A percentile compares a stretch with the other conserved stretches of the same genome.
Conservation (phyloP, 2,113 vertebrate species). For the Montifringilla adamsi region DNA sequence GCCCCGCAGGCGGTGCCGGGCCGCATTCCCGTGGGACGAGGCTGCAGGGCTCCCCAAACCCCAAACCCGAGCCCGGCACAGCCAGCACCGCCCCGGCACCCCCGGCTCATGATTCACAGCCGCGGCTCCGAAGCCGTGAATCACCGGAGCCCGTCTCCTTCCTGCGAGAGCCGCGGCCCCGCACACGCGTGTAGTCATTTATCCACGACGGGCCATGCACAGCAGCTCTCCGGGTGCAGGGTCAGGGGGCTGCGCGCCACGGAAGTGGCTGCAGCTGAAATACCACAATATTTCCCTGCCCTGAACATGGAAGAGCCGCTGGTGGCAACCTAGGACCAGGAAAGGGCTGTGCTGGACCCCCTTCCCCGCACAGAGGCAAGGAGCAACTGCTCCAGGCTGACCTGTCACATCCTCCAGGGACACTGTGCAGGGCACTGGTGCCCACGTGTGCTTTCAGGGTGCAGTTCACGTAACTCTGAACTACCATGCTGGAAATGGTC, state of each 20-base stretch:
- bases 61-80: rapidly evolving
- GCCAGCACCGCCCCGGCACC: not conserved
- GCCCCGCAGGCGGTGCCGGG: not conserved
- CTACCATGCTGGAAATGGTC: not conserved
- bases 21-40: not conserved
- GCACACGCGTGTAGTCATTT: not conserved
- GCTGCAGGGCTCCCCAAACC: not conserved
- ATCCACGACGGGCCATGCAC: not conserved
- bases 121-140: conserved; percentile 62
- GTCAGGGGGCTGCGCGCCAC: not conserved
- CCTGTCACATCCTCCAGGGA: not conserved
- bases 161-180: conserved; percentile 41
- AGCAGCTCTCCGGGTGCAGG: not conserved
- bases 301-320: not conserved
- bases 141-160: conserved; percentile 69
- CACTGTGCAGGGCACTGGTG: not conserved
- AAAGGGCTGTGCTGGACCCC: not conserved
- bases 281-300: not conserved
- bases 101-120: conserved; percentile 63
- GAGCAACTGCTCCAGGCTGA: not conserved
- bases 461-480: not conserved
- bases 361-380: not conserved
- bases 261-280: not conserved
- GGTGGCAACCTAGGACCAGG: rapidly evolving
- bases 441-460: not conserved